Conservation (phyloP, 2,113 vertebrate species). For the Halichoeres trimaculatus region DNA sequence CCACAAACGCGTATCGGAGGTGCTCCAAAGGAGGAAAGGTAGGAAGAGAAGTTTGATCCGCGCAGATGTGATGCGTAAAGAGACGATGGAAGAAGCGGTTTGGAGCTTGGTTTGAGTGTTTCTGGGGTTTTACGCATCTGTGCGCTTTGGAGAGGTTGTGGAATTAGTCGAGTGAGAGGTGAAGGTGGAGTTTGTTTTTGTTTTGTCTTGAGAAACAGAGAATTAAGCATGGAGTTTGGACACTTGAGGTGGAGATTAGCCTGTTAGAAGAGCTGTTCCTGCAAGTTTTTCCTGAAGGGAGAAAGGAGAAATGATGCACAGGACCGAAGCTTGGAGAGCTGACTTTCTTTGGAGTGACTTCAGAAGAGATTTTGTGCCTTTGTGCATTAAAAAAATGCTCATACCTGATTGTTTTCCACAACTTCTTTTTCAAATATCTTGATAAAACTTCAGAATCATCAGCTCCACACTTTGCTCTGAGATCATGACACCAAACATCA, state of each 20-base stretch:
- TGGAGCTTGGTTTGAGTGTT: no score
- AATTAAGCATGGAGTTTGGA: not conserved
- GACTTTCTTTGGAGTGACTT: not conserved
- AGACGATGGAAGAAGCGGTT: not conserved
- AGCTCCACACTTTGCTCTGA: not conserved
- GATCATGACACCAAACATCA: conserved; percentile 13
- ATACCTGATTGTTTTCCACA: not conserved
- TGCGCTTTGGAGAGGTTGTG: conserved; percentile 25
- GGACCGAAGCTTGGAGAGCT: not conserved
- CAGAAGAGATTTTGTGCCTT: no score
- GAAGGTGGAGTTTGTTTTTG: no score
- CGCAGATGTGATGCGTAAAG: no score
- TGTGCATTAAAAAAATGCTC: not conserved
- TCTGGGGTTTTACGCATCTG: not conserved
- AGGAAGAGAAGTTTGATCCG: conserved; percentile 31
- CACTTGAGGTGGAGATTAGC: not conserved
- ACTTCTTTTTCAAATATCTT: not conserved
- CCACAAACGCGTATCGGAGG: conserved; percentile 79
- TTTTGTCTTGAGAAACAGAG: no score
- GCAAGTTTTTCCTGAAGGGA: not conserved
- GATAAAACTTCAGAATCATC: not conserved
- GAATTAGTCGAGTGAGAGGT: not conserved
- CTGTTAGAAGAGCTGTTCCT: not conserved
- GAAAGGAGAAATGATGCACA: not conserved
- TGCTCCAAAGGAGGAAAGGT: conserved; percentile 85